phyloP scores from a whole-genome alignment of 2,797 vertebrate species.

The Tadarida brasiliensis region DNA sequence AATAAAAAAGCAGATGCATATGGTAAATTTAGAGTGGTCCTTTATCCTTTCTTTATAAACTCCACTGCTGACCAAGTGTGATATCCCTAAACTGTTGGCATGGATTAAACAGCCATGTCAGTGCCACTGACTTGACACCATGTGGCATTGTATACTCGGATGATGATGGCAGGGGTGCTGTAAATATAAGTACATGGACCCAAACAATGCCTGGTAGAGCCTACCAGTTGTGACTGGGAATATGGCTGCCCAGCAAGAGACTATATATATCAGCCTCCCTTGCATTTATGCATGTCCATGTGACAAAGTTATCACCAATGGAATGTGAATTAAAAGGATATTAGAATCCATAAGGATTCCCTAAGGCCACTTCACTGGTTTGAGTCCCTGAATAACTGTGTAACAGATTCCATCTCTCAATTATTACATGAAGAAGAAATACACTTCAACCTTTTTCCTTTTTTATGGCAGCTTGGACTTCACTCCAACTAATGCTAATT shows the following conservation, averaged over 20 bases:
- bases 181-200: neutral
- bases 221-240: neutral
- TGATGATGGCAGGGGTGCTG: neutral
- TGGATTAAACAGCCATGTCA: neutral
- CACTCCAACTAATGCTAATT: neutral
- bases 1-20: neutral
- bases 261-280: neutral
- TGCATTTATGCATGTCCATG: neutral
- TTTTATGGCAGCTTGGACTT: neutral
- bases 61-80: neutral
- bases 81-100: neutral
- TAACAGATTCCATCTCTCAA: neutral
- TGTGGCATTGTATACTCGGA: neutral
- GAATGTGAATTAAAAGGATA: neutral
- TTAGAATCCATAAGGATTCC: neutral
- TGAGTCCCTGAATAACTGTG: neutral
- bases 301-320: neutral
- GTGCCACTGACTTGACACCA: neutral
- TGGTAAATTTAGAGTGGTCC: neutral
- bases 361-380: neutral
- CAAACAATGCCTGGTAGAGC: neutral
- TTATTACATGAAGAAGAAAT: neutral
- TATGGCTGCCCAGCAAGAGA: neutral
- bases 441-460: neutral
- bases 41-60: neutral